phyloP scores from a whole-genome alignment of 1,140 invertebrate species.

The Mercenaria mercenaria region DNA sequence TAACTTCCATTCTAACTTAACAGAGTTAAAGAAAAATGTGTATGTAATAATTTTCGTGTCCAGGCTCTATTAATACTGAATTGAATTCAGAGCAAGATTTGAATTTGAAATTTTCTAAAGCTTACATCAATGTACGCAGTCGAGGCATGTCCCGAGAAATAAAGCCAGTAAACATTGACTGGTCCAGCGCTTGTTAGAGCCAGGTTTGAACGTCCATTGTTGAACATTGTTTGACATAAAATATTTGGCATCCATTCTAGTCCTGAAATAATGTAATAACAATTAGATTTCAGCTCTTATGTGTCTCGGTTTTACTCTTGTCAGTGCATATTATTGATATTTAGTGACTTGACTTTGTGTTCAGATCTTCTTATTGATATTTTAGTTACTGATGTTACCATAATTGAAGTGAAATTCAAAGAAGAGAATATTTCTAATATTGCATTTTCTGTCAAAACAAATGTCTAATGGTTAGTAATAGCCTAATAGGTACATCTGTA shows the following conservation, averaged over 20 bases:
- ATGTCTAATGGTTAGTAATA: too few species aligned
- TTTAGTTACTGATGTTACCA: too few species aligned
- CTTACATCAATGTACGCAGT: background rate
- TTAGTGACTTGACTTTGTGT: too few species aligned
- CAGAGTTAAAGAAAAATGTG: too few species aligned
- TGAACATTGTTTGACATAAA: background rate
- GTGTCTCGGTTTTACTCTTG: constrained; percentile 55
- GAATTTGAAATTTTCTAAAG: too few species aligned
- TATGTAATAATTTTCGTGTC: too few species aligned
- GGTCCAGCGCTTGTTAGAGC: constrained; percentile 36
- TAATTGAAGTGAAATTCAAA: background rate
- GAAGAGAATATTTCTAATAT: background rate
- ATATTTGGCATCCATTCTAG: constrained; percentile 52
- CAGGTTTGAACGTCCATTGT: constrained; percentile 53
- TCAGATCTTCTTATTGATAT: too few species aligned
- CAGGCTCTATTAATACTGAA: too few species aligned
- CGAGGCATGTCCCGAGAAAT: background rate
- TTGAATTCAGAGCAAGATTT: too few species aligned
- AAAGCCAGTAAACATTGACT: constrained; percentile 18
- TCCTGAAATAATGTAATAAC: constrained; percentile 32
- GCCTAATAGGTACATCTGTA: too few species aligned
- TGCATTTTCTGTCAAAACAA: background rate
- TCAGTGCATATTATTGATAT: constrained; percentile 8
- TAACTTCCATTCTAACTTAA: too few species aligned
- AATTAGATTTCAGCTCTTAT: constrained; percentile 56